phyloP scores from a whole-genome alignment of 2,888 invertebrate genomes.

The Drosophila stalkeri region DNA sequence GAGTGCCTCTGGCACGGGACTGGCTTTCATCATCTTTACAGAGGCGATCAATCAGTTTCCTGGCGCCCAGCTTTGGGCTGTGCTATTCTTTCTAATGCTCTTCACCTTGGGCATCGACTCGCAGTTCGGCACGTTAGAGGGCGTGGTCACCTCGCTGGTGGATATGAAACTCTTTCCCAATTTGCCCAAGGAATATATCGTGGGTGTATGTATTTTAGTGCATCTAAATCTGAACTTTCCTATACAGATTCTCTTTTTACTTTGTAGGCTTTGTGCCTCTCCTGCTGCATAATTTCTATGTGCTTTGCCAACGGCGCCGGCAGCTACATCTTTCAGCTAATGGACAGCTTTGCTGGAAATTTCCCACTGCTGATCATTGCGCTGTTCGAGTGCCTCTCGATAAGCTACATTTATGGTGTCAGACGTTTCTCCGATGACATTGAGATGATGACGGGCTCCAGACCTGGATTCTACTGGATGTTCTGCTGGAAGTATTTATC shows the following conservation, averaged over 20 bases:
- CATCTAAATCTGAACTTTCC: neutral
- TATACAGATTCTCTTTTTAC: neutral
- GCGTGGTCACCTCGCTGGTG: conserved; percentile 97
- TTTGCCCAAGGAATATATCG: conserved; percentile 94
- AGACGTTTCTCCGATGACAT: conserved; percentile 97
- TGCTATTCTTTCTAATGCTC: conserved; percentile 98
- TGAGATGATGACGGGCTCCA: conserved; percentile 96
- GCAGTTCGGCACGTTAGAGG: conserved; percentile 97
- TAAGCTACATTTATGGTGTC: conserved; percentile 97
- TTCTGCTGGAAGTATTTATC: conserved; percentile 98
- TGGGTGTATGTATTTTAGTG: conserved; percentile 87
- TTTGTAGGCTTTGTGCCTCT: conserved; percentile 88
- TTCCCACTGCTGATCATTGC: conserved; percentile 96
- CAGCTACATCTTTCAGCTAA: conserved; percentile 96
- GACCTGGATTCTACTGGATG: conserved; percentile 95
- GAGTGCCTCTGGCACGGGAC: conserved; percentile 98
- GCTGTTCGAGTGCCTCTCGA: conserved; percentile 95
- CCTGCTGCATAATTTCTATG: conserved; percentile 94
- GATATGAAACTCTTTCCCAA: conserved; percentile 98
- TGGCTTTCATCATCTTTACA: conserved; percentile 98
- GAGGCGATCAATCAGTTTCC: conserved; percentile 99
- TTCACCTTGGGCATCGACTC: conserved; percentile 98
- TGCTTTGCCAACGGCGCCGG: conserved; percentile 96
- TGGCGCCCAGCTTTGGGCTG: conserved; percentile 97
- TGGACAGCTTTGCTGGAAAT: conserved; percentile 97